Base-by-base conservation (phyloP, 2,888 invertebrate genomes). In the Plutella xylostella region DNA sequence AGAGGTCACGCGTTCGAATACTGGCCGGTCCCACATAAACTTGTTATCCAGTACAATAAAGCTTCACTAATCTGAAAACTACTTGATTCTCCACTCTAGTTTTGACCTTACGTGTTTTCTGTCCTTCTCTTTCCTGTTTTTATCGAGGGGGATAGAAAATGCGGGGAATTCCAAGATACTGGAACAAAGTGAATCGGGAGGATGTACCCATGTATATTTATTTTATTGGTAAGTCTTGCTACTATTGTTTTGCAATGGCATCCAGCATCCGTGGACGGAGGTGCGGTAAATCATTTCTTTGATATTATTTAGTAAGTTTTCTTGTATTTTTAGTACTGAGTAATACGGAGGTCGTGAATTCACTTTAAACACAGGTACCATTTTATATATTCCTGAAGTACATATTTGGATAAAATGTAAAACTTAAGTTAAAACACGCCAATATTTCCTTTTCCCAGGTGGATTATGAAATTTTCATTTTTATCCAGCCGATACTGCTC, bases 1-100 rank as follows among this genome's bases (percentile, higher is more conserved):
- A 57, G 66, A 57, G 75, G 76, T 76, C 75, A 63, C 67, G 53
- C 63, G 70, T 72, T 75, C 68, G 66, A 61, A 58, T 58, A 50
- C 63, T 52, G 51, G 56, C 53, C 47, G 18, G 46, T 50, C 52
- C 57, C 61, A 64, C 76, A 77, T 79, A 76, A 77, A 78, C 75
- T 73, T 68, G 60, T 62, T 57, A 57, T 64, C 61, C 61, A 65
- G 70, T 71, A 73, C 71, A 69, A 72, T 67, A 72, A 68, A 42
- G n/a, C 20, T 37, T 14, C 33, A 17, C 34, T 34, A 22, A 34
- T 33, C 34, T 43, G 31, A 30, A 12, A 15, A 37, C 6, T n/a
- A n/a, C n/a, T n/a, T n/a, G n/a, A n/a, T n/a, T n/a, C n/a, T n/a
- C n/a, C n/a, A n/a, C n/a, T n/a, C n/a, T n/a, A n/a, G n/a, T n/a